A percentile compares a stretch with the other conserved stretches of the same genome.
phyloP scores from a whole-genome alignment of 2,113 vertebrate genomes.

The Cryptoleucopteryx plumbea region DNA sequence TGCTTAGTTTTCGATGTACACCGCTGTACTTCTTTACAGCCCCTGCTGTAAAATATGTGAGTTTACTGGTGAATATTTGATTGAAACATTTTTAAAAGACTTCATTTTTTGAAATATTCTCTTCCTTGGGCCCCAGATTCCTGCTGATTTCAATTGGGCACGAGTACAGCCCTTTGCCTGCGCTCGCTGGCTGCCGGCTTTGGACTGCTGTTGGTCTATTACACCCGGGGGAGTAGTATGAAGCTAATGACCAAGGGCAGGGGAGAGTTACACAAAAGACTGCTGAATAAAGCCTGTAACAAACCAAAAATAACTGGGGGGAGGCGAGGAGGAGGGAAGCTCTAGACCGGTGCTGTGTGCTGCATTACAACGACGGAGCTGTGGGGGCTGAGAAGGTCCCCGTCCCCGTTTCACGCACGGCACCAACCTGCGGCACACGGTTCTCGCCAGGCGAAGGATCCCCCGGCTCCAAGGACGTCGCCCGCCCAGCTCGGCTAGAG shows the following conservation, averaged over 20 bases:
- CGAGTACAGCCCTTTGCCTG: background rate
- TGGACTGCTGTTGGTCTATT: background rate
- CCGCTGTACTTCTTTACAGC: background rate
- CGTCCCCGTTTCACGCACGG: accelerated
- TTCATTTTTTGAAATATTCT: background rate
- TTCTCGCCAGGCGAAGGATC: background rate
- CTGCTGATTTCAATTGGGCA: background rate
- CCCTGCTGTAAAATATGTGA: background rate
- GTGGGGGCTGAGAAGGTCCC: accelerated
- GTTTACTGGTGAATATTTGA: background rate
- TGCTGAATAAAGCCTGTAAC: constrained; percentile 25
- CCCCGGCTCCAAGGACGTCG: background rate
- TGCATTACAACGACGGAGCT: background rate
- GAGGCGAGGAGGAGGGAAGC: background rate
- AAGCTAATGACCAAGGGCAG: constrained; percentile 34
- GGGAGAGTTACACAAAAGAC: constrained; percentile 24
- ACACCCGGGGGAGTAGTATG: background rate
- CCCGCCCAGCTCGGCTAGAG: accelerated
- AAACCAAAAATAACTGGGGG: background rate
- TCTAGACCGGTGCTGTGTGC: background rate
- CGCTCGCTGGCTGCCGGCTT: background rate
- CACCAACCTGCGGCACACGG: background rate
- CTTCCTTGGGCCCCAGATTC: background rate
- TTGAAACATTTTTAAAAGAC: background rate
- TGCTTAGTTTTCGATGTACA: background rate